Base-by-base conservation (phyloP, 2,888 invertebrate genomes). In the Cheilosia variabilis region DNA sequence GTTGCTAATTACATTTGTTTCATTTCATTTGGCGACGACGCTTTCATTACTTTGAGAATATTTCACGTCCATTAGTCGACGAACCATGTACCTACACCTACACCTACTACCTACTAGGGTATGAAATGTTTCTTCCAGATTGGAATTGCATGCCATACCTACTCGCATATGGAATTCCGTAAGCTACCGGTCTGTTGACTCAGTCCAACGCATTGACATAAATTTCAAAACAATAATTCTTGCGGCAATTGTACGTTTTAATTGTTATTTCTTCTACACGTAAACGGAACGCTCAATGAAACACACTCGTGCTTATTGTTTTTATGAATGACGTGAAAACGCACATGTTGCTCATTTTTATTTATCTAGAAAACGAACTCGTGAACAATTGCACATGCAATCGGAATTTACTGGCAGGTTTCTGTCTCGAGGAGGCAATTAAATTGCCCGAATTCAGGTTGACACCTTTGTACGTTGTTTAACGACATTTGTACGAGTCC, bases 151-250 rank as follows among this genome's bases (percentile, higher is more conserved):
- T 65, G 52, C n/a, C n/a, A 37, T 37, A 37, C 13, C 37, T 4
- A 65, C 22, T 65, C 22, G 10, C 50, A 13, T 3, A 37, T 27
- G 15, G 27, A 50, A 2, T 53, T 24, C 31, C 15, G 50, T 6
- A 55, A 65, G 43, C 53, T 17, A 24, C 45, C n/a, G 24, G 24
- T 15, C 31, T 68, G 69, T 60, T 75, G 75, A 75, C 57, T 80
- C 68, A 80, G 55, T 41, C 57, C 47, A 55, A 75, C 55, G 57
- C 75, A 80, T 75, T 80, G 80, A 80, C 80, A 80, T 80, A 47
- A 69, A 68, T 80, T 75, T 31, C 62, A 60, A 22, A 24, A 52
- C 66, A 37, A 31, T 15, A 62, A 71, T 47, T 27, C 31, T 47
- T 47, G 9, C 45, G 7, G 45, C 45, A 47, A 27, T 52, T 52